These are phyloP conservation scores for Platynereis dumerilii DNA, from an alignment of 2,888 invertebrate species.

Conservation along the genomic window DNA sequence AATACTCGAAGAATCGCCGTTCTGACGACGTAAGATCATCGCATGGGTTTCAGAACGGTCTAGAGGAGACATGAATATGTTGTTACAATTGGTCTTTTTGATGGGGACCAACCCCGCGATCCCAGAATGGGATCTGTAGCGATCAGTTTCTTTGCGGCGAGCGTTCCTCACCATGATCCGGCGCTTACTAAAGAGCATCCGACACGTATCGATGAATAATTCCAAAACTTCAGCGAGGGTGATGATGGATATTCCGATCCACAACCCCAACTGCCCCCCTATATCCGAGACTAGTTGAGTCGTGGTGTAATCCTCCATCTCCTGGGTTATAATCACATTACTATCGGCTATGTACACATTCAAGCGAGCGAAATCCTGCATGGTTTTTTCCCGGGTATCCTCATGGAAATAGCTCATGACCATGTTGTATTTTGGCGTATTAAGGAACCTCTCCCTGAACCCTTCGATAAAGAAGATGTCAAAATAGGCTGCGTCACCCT, in stretches of 20 bases:
- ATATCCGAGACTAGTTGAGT: conserved; percentile 38
- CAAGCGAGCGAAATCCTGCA: conserved; percentile 38
- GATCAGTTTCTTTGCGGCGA: background rate
- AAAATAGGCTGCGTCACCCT: conserved; percentile 38
- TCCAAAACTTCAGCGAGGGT: conserved; percentile 37
- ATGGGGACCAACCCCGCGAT: background rate
- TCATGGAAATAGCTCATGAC: conserved; percentile 31
- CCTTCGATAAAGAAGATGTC: conserved; percentile 37
- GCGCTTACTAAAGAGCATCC: conserved; percentile 17
- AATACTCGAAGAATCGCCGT: conserved; percentile 7
- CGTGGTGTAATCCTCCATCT: conserved; percentile 33
- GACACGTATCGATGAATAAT: conserved; percentile 23
- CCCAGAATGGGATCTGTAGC: background rate
- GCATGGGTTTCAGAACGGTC: conserved; percentile 14
- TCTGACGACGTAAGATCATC: conserved; percentile 20
- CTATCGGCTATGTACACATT: conserved; percentile 41
- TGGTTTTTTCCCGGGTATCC: conserved; percentile 17
- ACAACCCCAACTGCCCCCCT: conserved; percentile 38
- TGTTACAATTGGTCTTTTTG: conserved; percentile 21
- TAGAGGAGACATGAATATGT: conserved; percentile 17
- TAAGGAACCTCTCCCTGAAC: conserved; percentile 34
- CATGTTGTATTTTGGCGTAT: conserved; percentile 28
- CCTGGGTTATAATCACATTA: conserved; percentile 40
- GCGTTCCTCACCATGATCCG: background rate
- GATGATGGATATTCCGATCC: conserved; percentile 39